Percentiles rank a stretch among this genome's conserved stretches.
These are phyloP conservation scores for Podiceps cristatus DNA, from an alignment of 2,113 vertebrate species.

Conservation along the genomic window DNA sequence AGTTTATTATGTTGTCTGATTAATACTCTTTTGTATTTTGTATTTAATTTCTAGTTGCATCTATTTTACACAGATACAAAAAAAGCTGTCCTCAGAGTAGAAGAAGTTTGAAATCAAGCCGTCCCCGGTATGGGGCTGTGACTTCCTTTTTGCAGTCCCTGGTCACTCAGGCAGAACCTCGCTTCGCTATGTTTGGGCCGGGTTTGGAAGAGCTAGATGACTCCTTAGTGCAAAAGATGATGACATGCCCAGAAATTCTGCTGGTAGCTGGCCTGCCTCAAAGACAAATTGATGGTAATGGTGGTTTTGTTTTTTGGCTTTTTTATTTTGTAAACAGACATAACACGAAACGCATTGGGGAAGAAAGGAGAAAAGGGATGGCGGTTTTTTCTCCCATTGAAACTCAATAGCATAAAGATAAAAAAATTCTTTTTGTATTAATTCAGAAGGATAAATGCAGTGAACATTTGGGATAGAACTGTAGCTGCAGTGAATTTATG, in stretches of 20 bases:
- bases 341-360: rapidly evolving
- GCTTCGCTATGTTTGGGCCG: conserved; percentile 94
- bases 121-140: conserved; percentile 78
- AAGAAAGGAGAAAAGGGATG: not conserved
- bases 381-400: not conserved
- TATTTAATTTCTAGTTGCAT: conserved; percentile 60
- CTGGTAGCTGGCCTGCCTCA: conserved; percentile 84
- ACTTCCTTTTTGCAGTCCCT: conserved; percentile 89
- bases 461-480: not conserved
- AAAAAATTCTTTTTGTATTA: not conserved
- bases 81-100: conserved; percentile 85
- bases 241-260: conserved; percentile 85
- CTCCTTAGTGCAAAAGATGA: conserved; percentile 89
- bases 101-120: conserved; percentile 77
- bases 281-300: conserved; percentile 90
- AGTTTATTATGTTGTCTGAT: not conserved
- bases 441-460: not conserved
- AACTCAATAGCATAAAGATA: not conserved
- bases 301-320: not conserved
- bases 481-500: not conserved
- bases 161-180: conserved; percentile 84
- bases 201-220: conserved; percentile 92
- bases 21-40: not conserved
- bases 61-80: conserved; percentile 84
- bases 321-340: not conserved